Conservation (phyloP, 2,797 vertebrate genomes). For the Pristis pectinata region DNA sequence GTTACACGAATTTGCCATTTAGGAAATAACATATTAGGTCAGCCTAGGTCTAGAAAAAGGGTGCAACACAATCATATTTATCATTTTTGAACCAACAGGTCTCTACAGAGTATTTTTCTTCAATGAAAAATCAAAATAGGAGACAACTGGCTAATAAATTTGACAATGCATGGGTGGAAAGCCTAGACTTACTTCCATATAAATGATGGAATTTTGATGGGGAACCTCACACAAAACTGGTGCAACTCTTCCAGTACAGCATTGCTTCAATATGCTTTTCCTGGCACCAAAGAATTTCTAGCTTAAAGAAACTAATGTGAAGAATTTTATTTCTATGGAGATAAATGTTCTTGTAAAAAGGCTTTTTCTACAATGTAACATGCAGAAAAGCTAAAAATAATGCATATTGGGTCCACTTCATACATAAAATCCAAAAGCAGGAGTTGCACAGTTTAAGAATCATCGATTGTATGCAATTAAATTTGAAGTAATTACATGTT, state of each 20-base stretch:
- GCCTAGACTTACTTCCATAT: too few species aligned
- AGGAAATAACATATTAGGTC: not conserved
- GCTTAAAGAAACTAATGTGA: not conserved
- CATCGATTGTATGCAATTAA: conserved; percentile 13
- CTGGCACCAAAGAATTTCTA: too few species aligned
- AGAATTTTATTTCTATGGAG: not conserved
- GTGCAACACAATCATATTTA: not conserved
- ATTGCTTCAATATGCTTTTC: too few species aligned
- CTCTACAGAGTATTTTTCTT: not conserved
- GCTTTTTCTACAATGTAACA: not conserved
- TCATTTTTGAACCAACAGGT: not conserved
- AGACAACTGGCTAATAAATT: not conserved
- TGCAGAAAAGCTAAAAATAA: conserved; percentile 31
- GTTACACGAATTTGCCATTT: not conserved
- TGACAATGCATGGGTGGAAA: too few species aligned
- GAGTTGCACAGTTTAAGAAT: conserved; percentile 25
- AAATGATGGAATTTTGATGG: too few species aligned
- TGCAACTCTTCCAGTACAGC: too few species aligned
- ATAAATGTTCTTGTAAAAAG: not conserved
- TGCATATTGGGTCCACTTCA: not conserved
- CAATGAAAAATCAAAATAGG: not conserved
- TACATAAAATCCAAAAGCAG: not conserved
- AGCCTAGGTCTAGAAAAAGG: not conserved
- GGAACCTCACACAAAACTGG: too few species aligned
- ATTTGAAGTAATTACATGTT: conserved; percentile 25